Conservation (phyloP, 2,113 vertebrate genomes). For the Limanda limanda region DNA sequence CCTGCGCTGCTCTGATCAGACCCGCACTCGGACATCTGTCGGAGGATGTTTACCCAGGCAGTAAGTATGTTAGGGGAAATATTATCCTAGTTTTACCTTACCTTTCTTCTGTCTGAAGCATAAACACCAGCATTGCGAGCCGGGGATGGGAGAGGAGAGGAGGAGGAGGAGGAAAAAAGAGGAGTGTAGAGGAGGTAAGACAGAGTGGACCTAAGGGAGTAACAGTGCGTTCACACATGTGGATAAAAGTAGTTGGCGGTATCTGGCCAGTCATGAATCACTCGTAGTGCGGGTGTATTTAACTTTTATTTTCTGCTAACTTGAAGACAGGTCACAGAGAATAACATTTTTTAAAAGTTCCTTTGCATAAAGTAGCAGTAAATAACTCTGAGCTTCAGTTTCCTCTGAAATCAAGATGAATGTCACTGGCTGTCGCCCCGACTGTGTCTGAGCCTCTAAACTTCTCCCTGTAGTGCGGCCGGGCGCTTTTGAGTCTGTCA, state of each 20-base stretch:
- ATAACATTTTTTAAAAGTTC: not conserved
- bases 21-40: constrained; percentile 78
- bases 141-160: constrained; percentile 42
- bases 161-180: not conserved
- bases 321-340: not conserved
- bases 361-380: not conserved
- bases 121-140: constrained; percentile 70
- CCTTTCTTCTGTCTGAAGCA: constrained; percentile 78
- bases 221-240: constrained; percentile 1
- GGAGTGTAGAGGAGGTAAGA: not conserved
- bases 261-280: not conserved
- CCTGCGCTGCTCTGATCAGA: constrained; percentile 70
- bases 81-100: constrained; percentile 84
- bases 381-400: not conserved
- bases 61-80: constrained; percentile 82
- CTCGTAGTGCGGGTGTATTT: not conserved
- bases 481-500: not conserved
- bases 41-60: constrained; percentile 81
- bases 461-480: not conserved
- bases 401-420: not conserved
- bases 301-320: not conserved
- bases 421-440: too few relatives aligned
- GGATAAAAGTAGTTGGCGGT: constrained; percentile 1
- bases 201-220: constrained; percentile 22
- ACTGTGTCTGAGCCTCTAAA: too few relatives aligned